Evolutionary conservation across 2,888 invertebrate genomes (phyloP).

Genomic region (Pollenia amentaria): DNA sequence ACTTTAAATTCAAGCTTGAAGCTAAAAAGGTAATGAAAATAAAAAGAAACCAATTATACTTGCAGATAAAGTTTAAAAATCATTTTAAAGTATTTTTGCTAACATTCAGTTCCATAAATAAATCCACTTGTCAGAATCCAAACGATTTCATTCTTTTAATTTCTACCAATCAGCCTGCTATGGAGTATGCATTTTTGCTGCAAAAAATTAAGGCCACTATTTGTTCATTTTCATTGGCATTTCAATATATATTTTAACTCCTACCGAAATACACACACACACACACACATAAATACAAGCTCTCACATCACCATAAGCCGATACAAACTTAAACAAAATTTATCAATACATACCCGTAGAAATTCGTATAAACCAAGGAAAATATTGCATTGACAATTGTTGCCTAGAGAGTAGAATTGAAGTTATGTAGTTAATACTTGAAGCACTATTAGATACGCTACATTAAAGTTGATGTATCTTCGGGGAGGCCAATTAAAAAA

Average conservation of each 20-base stretch:
- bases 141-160: conserved; percentile 17
- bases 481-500: conserved; percentile 73
- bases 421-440: conserved; percentile 73
- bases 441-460: conserved; percentile 74
- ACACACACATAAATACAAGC: background rate
- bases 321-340: conserved; percentile 11
- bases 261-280: conserved; percentile 20
- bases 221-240: conserved; percentile 60
- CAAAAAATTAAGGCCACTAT: conserved; percentile 37
- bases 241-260: conserved; percentile 43
- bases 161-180: background rate
- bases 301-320: background rate
- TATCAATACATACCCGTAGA: conserved; percentile 43
- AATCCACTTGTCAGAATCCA: background rate
- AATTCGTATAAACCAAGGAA: background rate
- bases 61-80: too few relatives aligned
- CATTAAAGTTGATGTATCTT: conserved; percentile 74
- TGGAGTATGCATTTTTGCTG: background rate
- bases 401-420: conserved; percentile 58
- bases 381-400: conserved; percentile 57
- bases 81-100: too few relatives aligned
- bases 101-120: too few relatives aligned
- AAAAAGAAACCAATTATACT: too few relatives aligned
- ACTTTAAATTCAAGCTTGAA: too few relatives aligned
- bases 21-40: too few relatives aligned